Percentiles rank a stretch among this genome's conserved stretches.
phyloP scores from a whole-genome alignment of 2,797 vertebrate genomes.

The Odontamblyopus rebecca region DNA sequence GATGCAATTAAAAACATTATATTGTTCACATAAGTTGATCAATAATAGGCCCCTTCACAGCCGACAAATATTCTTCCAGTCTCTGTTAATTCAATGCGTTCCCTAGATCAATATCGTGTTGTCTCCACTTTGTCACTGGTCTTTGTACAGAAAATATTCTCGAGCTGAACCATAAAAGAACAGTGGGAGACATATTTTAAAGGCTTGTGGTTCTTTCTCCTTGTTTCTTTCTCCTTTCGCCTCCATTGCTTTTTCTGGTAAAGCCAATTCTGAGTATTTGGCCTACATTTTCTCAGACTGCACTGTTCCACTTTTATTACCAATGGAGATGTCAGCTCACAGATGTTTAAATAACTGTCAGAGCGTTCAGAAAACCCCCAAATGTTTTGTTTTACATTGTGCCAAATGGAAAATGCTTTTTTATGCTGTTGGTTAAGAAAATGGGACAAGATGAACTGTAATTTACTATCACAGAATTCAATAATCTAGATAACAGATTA shows the following conservation, averaged over 20 bases:
- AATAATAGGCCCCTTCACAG: conserved; percentile 20
- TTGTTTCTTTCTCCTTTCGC: conserved; percentile 19
- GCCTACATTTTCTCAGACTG: conserved; percentile 25
- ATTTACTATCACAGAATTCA: background rate
- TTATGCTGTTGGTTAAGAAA: background rate
- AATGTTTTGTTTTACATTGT: background rate
- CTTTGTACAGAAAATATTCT: conserved; percentile 18
- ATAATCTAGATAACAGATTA: background rate
- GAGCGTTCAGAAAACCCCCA: background rate
- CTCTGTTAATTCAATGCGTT: conserved; percentile 15
- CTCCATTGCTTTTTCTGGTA: conserved; percentile 37
- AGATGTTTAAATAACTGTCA: conserved; percentile 1
- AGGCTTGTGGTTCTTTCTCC: conserved; percentile 17
- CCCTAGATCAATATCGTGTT: conserved; percentile 31
- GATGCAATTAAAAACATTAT: background rate
- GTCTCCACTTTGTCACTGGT: conserved; percentile 31
- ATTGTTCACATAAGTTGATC: conserved; percentile 7
- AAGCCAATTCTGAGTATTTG: conserved; percentile 28
- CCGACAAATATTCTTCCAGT: conserved; percentile 23
- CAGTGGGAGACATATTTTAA: conserved; percentile 31
- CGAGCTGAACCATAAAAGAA: conserved; percentile 33
- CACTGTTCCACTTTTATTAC: conserved; percentile 37
- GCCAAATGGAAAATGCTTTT: background rate
- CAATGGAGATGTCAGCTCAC: conserved; percentile 12
- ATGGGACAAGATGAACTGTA: background rate